Percentiles rank a stretch among this genome's conserved stretches.
Evolutionary conservation across 2,113 vertebrate genomes (phyloP).

Genomic region (Odontophorus gujanensis): DNA sequence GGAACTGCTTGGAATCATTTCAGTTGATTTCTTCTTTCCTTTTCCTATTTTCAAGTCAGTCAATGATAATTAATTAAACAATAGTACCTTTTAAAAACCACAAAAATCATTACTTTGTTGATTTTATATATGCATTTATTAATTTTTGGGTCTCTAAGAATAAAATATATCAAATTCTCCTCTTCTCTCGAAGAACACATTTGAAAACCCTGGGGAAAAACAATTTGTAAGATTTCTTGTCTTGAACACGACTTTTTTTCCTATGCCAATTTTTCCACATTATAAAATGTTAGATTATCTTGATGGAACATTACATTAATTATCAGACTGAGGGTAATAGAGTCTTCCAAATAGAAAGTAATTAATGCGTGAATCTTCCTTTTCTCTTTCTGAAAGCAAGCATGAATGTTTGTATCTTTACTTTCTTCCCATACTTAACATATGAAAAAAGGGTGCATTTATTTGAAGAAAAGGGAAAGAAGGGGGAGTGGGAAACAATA

Average conservation of each 20-base stretch:
- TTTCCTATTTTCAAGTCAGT: not conserved
- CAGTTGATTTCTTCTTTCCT: not conserved
- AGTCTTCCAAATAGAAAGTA: not conserved
- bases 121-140: not conserved
- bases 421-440: not conserved
- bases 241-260: not conserved
- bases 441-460: not conserved
- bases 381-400: not conserved
- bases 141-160: not conserved
- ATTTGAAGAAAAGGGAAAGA: too few species aligned
- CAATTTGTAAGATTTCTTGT: not conserved
- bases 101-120: slow-evolving; percentile 12
- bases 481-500: too few species aligned
- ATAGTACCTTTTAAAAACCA: not conserved
- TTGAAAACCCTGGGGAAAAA: not conserved
- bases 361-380: not conserved
- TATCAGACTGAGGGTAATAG: slow-evolving; percentile 4
- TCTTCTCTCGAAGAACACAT: not conserved
- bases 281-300: not conserved
- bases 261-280: not conserved
- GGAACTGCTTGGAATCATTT: not conserved
- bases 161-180: not conserved
- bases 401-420: not conserved
- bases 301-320: not conserved
- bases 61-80: not conserved